Evolutionary conservation across 2,113 vertebrate species (phyloP).

Genomic region (Bostrychus sinensis): DNA sequence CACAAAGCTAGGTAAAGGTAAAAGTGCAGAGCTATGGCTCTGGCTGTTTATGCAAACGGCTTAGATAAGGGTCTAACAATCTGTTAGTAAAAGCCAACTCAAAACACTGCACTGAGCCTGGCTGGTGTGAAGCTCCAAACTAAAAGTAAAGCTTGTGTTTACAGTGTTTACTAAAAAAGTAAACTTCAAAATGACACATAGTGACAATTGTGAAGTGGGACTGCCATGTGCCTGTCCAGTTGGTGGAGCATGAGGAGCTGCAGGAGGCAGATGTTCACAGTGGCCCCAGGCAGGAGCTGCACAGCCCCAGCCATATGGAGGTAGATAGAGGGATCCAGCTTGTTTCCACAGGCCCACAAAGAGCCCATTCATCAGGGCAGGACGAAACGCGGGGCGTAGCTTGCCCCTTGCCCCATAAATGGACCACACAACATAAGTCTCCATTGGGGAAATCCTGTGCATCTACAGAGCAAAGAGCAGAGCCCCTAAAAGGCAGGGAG

Average conservation of each 20-base stretch:
- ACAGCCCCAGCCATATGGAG: constrained; percentile 79
- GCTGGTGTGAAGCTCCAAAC: constrained; percentile 37
- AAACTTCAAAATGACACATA: too few relatives aligned
- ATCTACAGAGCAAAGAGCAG: constrained; percentile 66
- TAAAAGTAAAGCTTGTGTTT: constrained; percentile 61
- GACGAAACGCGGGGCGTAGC: constrained; percentile 63
- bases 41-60: constrained; percentile 68
- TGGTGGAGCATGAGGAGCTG: constrained; percentile 51
- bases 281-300: constrained; percentile 73
- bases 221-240: constrained; percentile 62
- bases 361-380: constrained; percentile 76
- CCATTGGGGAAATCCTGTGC: constrained; percentile 74
- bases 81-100: constrained; percentile 10
- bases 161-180: too few relatives aligned
- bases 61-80: constrained; percentile 71
- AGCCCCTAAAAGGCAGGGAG: constrained; percentile 55
- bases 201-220: too few relatives aligned
- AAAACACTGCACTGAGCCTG: constrained; percentile 21
- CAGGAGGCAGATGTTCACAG: constrained; percentile 79
- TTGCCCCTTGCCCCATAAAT: constrained; percentile 72
- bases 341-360: constrained; percentile 80
- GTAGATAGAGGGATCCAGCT: constrained; percentile 71
- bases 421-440: constrained; percentile 76
- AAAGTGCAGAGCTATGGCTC: constrained; percentile 69
- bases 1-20: constrained; percentile 32